Evolutionary conservation across 2,113 vertebrate genomes (phyloP), one percentile per base, ranked within the genome.

Genomic region (Cyanoderma ruficeps): DNA sequence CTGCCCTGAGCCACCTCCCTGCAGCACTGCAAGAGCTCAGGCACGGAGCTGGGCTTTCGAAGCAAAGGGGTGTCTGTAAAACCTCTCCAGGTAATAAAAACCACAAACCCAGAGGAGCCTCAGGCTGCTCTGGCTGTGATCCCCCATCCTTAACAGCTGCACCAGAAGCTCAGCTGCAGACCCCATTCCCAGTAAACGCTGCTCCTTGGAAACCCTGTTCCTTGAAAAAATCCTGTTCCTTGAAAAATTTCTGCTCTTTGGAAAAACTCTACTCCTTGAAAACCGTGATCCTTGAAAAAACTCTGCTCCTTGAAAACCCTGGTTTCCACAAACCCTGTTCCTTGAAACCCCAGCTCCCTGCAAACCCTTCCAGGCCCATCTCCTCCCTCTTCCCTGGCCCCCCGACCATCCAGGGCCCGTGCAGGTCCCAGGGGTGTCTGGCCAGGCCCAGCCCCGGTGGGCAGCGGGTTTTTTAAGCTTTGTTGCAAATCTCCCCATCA

Each of bases 301-400:
- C 50, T 2, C 21, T 9, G 10, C 3, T 55, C 22, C 37, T 13
- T 33, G 16, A 7, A 55, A 44, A n/a, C 11, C 41, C 22, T 28
- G 25, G 8, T 52, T 12, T 9, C 6, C 22, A 15, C 20, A 80
- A 67, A 33, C 49, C 28, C 39, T 42, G 10, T 0, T 46, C 27
- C 42, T 6, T 22, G 27, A 8, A 78, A 30, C 6, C 20, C 41
- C 15, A 2, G 28, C 6, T 60, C 50, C 17, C n/a, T 33, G 56
- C 55, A 47, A 56, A 13, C 28, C 16, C 35, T 0, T 0, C 50
- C 3, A 1, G 3, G 5, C 17, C 60, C 2, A 0, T 0, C 70
- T 68, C 3, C 0, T n/a, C 44, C 47, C n/a, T 69, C 15, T 15
- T 37, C 46, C 49, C 17, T 3, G 3, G 7, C 7, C n/a, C 3